These are phyloP conservation scores for Astreopora myriophthalma DNA, from an alignment of 64 coral and sea anemone species.

Conservation along the genomic window DNA sequence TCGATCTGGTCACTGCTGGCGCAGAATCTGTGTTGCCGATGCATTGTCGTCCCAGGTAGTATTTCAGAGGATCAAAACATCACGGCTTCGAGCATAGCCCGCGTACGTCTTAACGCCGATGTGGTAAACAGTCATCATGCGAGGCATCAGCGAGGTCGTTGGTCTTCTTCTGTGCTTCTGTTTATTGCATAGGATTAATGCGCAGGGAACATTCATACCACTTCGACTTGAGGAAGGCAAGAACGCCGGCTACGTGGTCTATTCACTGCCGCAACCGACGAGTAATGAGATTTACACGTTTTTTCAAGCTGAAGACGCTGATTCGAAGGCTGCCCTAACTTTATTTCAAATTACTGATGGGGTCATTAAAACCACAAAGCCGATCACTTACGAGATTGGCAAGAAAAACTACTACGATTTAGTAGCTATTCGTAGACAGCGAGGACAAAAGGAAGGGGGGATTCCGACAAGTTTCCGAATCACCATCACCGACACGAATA, in stretches of 20 bases:
- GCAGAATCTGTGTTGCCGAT: background rate
- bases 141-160: slow-evolving; percentile 25
- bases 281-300: slow-evolving; percentile 59
- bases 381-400: slow-evolving; percentile 65
- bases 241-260: background rate
- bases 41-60: background rate
- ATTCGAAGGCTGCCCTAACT: slow-evolving; percentile 15
- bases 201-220: background rate
- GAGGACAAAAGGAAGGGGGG: slow-evolving; percentile 69
- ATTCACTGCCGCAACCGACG: background rate
- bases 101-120: background rate
- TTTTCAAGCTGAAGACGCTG: slow-evolving; percentile 37
- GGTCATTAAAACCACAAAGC: slow-evolving; percentile 57
- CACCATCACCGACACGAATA: slow-evolving; percentile 71
- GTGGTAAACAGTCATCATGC: slow-evolving; percentile 13
- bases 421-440: slow-evolving; percentile 53
- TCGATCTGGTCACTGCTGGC: background rate
- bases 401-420: slow-evolving; percentile 78
- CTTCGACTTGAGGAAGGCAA: background rate
- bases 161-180: slow-evolving; percentile 19
- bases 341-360: slow-evolving; percentile 77
- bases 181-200: slow-evolving; percentile 12
- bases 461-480: slow-evolving; percentile 62
- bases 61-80: slow-evolving; percentile 29
- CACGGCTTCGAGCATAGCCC: background rate